Evolutionary conservation across 2,113 vertebrate genomes (phyloP).

Genomic region (Pelodiscus sinensis): DNA sequence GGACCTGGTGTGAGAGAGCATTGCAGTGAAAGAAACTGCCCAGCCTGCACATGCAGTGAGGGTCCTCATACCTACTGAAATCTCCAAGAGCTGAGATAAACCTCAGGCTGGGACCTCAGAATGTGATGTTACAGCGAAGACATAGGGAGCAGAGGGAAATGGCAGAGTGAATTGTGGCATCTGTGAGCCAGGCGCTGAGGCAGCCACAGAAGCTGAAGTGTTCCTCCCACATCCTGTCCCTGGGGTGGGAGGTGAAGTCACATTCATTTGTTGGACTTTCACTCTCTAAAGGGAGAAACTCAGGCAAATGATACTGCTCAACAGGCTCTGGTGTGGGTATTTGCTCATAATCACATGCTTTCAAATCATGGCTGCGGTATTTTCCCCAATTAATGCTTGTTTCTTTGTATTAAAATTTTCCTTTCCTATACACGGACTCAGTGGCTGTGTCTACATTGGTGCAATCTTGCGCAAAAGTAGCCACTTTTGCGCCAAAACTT

Average conservation of each 20-base stretch:
- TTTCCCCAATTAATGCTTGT: background rate
- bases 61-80: background rate
- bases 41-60: background rate
- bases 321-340: background rate
- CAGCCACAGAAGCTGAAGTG: background rate
- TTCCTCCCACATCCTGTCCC: background rate
- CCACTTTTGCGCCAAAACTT: no score
- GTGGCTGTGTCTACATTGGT: no score
- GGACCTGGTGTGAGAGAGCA: background rate
- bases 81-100: background rate
- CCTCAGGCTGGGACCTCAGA: background rate
- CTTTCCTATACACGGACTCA: background rate
- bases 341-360: background rate
- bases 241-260: background rate
- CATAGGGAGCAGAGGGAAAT: background rate
- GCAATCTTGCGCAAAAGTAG: no score
- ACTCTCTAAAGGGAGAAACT: background rate
- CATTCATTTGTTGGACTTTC: background rate
- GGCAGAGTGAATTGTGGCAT: background rate
- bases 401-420: background rate
- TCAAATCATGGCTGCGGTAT: background rate
- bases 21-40: background rate
- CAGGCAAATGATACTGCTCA: background rate
- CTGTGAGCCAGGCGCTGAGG: background rate
- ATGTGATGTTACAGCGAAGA: background rate